Evolutionary conservation across 2,113 vertebrate genomes (phyloP).

Genomic region (Alaudala cheleensis): DNA sequence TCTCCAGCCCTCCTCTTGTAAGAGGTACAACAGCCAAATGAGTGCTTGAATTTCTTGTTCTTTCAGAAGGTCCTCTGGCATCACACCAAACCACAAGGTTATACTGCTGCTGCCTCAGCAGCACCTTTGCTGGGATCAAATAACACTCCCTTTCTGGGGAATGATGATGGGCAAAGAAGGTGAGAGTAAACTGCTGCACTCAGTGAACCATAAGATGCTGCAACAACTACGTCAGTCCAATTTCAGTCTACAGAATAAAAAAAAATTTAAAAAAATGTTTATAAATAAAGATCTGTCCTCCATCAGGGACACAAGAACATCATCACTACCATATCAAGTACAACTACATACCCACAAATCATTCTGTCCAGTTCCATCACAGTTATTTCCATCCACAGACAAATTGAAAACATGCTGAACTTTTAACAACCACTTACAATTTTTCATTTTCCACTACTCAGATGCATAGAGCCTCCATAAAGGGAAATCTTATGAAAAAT

Average conservation of each 20-base stretch:
- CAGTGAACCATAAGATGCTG: background rate
- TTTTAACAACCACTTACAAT: background rate
- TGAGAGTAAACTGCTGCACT: background rate
- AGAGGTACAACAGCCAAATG: fast-evolving
- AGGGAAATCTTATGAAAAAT: background rate
- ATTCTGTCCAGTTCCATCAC: background rate
- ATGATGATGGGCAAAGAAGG: background rate
- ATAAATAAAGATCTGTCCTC: background rate
- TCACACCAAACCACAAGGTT: background rate
- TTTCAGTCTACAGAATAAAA: background rate
- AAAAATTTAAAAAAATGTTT: background rate
- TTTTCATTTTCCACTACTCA: background rate
- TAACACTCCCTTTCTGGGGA: background rate
- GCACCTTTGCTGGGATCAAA: background rate
- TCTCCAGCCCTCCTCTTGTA: background rate
- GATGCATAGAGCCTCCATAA: background rate
- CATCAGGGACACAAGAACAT: background rate
- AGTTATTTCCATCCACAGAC: background rate
- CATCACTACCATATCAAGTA: background rate
- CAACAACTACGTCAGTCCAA: background rate
- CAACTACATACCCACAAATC: background rate
- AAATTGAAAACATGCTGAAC: background rate
- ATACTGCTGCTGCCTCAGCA: background rate
- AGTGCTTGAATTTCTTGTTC: background rate
- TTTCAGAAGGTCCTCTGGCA: background rate